phyloP scores from a whole-genome alignment of 2,888 invertebrate species.

The Diploptera punctata region DNA sequence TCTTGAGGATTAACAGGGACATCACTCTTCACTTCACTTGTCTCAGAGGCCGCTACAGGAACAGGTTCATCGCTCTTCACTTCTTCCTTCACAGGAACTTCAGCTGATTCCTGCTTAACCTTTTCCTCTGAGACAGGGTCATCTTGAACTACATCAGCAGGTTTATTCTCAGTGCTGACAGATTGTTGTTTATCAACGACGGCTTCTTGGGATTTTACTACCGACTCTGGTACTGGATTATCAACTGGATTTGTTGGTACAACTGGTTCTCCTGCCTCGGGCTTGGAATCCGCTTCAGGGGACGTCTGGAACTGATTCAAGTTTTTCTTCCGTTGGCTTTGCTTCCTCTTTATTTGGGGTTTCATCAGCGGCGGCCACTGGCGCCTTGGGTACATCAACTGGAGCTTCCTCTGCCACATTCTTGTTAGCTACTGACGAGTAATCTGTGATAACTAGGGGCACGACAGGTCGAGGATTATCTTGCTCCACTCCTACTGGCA shows the following conservation, averaged over 20 bases:
- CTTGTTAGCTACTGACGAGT: conserved; percentile 52
- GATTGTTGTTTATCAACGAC: conserved; percentile 21
- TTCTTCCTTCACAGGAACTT: too few species aligned
- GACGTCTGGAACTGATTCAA: too few species aligned
- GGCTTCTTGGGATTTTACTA: too few species aligned
- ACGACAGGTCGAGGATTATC: conserved; percentile 44
- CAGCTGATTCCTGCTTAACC: too few species aligned
- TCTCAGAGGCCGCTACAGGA: not conserved
- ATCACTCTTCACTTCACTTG: not conserved
- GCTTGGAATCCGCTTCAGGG: too few species aligned
- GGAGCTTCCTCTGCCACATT: not conserved
- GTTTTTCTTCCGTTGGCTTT: conserved; percentile 6
- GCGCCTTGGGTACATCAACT: conserved; percentile 39
- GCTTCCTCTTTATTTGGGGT: conserved; percentile 42
- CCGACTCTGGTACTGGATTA: conserved; percentile 31
- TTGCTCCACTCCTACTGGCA: conserved; percentile 59
- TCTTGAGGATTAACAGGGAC: not conserved
- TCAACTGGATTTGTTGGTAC: too few species aligned
- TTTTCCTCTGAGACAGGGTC: too few species aligned
- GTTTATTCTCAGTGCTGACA: conserved; percentile 13
- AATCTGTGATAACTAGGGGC: conserved; percentile 56
- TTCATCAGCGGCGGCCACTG: conserved; percentile 46
- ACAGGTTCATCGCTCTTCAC: too few species aligned
- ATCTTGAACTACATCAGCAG: not conserved
- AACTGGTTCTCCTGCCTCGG: not conserved